These are phyloP conservation scores for Rhaphigaster nebulosa DNA, from an alignment of 2,888 invertebrate species.

Conservation along the genomic window DNA sequence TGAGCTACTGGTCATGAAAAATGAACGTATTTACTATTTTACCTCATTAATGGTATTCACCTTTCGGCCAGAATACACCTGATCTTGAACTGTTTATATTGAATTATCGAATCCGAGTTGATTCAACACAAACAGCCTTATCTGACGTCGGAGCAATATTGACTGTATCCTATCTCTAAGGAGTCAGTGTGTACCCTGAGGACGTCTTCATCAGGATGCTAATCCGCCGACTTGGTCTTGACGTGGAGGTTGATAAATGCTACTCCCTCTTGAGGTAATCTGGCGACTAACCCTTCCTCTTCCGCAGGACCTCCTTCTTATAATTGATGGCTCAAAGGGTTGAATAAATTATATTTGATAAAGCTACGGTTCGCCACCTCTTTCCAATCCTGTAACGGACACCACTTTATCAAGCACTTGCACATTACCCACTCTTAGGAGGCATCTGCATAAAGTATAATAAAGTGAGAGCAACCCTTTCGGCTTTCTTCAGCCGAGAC, in stretches of 20 bases:
- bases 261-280: constrained; percentile 44
- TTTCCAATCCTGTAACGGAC: constrained; percentile 53
- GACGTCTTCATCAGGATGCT: constrained; percentile 60
- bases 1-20: neutral
- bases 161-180: constrained; percentile 32
- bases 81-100: constrained; percentile 9
- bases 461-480: constrained; percentile 49
- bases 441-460: constrained; percentile 52
- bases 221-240: constrained; percentile 50
- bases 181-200: constrained; percentile 55
- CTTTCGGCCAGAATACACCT: neutral
- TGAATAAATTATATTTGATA: constrained; percentile 59
- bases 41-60: neutral
- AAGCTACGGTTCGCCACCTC: constrained; percentile 26
- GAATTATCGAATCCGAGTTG: constrained; percentile 27
- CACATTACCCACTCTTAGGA: neutral
- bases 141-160: neutral
- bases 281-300: constrained; percentile 51
- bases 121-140: neutral
- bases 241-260: constrained; percentile 51
- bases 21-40: neutral
- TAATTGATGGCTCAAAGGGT: constrained; percentile 51
- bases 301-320: constrained; percentile 28
- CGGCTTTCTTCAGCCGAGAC: constrained; percentile 5
- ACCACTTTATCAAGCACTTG: constrained; percentile 51